phyloP scores from a whole-genome alignment of 2,888 invertebrate genomes.

The Leucophenga montana region DNA sequence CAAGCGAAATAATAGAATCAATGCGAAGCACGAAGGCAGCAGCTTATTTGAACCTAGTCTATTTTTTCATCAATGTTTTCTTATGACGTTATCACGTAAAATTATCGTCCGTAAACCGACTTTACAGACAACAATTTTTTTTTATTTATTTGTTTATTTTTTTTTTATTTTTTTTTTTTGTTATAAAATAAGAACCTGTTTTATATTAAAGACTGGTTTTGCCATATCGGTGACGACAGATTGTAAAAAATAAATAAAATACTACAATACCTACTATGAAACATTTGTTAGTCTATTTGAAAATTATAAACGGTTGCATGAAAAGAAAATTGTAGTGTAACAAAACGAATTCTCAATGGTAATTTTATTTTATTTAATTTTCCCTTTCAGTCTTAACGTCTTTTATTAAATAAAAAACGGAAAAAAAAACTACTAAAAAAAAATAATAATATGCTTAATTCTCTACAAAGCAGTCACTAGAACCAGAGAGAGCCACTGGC shows the following conservation, averaged over 20 bases:
- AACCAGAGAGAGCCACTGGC: background rate
- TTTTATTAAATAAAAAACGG: no score
- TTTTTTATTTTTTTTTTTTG: constrained; percentile 40
- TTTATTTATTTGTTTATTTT: no score
- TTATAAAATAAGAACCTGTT: constrained; percentile 58
- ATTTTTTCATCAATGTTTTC: no score
- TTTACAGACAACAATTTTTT: no score
- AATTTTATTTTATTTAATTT: background rate
- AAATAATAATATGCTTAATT: constrained; percentile 1
- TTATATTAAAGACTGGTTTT: constrained; percentile 18
- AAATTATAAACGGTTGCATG: background rate
- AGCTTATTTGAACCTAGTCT: no score
- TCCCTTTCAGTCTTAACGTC: background rate
- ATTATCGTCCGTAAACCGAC: no score
- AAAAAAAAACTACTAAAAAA: background rate
- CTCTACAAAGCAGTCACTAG: background rate
- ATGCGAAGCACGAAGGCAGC: no score
- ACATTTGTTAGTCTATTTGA: background rate
- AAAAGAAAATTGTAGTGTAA: no score
- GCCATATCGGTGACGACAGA: background rate
- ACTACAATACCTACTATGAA: background rate
- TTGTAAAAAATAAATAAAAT: background rate
- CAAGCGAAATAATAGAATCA: no score
- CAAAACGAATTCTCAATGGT: no score
- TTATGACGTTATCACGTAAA: no score